Evolutionary conservation across 2,888 invertebrate species (phyloP).

Genomic region (Epicampocera succincta): DNA sequence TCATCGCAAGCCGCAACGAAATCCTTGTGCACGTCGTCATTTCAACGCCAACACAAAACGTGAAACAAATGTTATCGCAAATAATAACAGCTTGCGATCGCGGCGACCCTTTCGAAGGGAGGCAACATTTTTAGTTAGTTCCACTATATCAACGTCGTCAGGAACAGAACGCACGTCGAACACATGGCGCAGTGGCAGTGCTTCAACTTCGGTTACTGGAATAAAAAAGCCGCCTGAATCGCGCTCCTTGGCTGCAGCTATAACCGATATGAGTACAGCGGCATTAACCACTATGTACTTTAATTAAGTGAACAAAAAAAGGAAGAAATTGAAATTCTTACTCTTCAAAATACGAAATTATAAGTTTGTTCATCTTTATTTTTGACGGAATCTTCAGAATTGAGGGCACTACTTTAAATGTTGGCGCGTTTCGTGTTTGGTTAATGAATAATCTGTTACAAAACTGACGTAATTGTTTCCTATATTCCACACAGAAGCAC

Average conservation of each 20-base stretch:
- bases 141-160: constrained; percentile 76
- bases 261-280: constrained; percentile 76
- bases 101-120: constrained; percentile 74
- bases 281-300: constrained; percentile 73
- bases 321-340: too few relatives aligned
- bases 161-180: constrained; percentile 76
- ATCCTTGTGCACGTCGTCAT: constrained; percentile 30
- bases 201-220: constrained; percentile 73
- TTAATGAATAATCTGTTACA: too few relatives aligned
- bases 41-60: constrained; percentile 27
- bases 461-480: too few relatives aligned
- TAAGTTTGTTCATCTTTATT: too few relatives aligned
- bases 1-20: constrained; percentile 11
- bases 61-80: constrained; percentile 36
- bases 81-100: constrained; percentile 50
- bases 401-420: too few relatives aligned
- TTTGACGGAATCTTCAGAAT: too few relatives aligned
- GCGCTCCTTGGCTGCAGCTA: constrained; percentile 73
- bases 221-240: constrained; percentile 55
- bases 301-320: constrained; percentile 21
- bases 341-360: too few relatives aligned
- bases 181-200: constrained; percentile 76
- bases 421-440: too few relatives aligned
- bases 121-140: constrained; percentile 76
- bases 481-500: too few relatives aligned